Evolutionary conservation across 2,797 vertebrate species (phyloP).

Genomic region (Hydrolagus colliei): DNA sequence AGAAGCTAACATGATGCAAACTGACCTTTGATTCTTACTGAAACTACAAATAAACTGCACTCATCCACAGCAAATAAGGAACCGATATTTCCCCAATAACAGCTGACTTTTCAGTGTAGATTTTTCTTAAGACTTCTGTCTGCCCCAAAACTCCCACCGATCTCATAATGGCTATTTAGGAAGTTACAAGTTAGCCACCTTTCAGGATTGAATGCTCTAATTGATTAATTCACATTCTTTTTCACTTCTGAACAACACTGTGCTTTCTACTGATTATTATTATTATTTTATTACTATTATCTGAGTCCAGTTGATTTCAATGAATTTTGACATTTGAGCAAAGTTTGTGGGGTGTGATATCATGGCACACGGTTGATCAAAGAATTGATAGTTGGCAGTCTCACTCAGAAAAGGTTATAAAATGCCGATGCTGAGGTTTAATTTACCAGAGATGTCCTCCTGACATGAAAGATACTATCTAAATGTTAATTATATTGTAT

Average conservation of each 20-base stretch:
- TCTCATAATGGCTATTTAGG: not conserved
- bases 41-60: not conserved
- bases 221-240: not conserved
- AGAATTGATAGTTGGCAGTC: not conserved
- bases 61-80: not conserved
- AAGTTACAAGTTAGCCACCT: no score
- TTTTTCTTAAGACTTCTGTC: not conserved
- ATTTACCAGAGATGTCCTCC: no score
- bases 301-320: no score
- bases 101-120: not conserved
- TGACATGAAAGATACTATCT: no score
- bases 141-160: not conserved
- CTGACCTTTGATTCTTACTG: not conserved
- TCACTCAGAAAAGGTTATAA: not conserved
- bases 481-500: no score
- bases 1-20: not conserved
- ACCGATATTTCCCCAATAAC: not conserved
- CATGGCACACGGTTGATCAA: not conserved
- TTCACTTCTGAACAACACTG: not conserved
- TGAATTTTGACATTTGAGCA: not conserved
- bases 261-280: no score
- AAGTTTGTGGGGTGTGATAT: not conserved
- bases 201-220: not conserved
- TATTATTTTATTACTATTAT: no score
- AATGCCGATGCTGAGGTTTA: no score